These are phyloP conservation scores for Ceratitis capitata DNA, from an alignment of 1,140 invertebrate species.

Conservation along the genomic window DNA sequence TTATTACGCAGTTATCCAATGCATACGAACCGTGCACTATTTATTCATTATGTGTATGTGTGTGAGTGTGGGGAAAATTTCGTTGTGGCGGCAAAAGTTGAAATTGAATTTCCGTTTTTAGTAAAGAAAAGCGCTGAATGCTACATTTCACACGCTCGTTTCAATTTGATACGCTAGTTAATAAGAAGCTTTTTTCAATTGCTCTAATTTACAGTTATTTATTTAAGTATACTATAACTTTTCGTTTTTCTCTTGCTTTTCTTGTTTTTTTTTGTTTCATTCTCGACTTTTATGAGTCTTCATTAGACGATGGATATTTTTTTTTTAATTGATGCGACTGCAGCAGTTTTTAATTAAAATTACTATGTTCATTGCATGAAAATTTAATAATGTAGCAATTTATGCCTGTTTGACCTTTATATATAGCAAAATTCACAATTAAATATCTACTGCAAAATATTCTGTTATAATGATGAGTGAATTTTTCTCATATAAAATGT, in stretches of 20 bases:
- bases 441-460: too few species aligned
- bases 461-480: too few species aligned
- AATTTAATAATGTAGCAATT: neutral
- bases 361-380: neutral
- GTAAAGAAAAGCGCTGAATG: neutral
- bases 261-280: neutral
- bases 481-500: too few species aligned
- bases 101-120: neutral
- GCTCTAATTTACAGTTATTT: neutral
- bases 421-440: too few species aligned
- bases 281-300: neutral
- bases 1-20: conserved; percentile 14
- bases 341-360: neutral
- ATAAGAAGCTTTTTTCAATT: neutral
- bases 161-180: neutral
- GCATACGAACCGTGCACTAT: neutral
- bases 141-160: neutral
- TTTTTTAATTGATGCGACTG: too few species aligned
- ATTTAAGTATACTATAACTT: neutral
- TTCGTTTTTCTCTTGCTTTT: neutral
- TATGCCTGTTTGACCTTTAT: neutral
- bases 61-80: neutral
- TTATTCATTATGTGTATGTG: neutral
- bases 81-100: neutral
- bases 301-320: too few species aligned